Evolutionary conservation across 2,797 vertebrate genomes (phyloP).

Genomic region (Alectoris magna): DNA sequence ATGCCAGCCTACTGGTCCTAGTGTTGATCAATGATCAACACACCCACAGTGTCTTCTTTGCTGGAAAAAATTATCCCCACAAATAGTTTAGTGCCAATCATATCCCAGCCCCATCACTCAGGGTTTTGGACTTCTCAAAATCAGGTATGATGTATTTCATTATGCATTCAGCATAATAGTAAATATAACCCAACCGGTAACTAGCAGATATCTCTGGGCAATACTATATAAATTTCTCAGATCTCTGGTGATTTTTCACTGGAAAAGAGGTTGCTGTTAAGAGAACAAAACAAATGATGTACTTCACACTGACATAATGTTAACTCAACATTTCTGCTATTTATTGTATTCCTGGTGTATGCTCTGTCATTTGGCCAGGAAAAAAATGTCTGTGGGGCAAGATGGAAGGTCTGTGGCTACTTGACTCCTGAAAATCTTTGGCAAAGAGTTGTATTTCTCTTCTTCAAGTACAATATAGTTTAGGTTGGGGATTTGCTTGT

Average conservation of each 20-base stretch:
- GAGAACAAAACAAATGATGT: not conserved
- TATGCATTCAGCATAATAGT: not conserved
- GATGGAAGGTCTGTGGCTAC: not conserved
- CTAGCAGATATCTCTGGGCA: not conserved
- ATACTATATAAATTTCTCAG: not conserved
- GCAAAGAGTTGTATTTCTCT: not conserved
- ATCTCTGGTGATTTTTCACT: not conserved
- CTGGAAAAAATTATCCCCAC: slow-evolving; percentile 85
- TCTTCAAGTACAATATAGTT: not conserved
- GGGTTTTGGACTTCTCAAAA: not conserved
- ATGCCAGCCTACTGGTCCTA: slow-evolving; percentile 75
- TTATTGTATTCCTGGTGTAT: not conserved
- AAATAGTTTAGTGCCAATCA: not conserved
- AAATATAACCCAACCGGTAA: not conserved
- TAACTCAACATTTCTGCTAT: not conserved
- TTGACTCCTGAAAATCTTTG: not conserved
- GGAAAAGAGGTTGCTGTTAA: not conserved
- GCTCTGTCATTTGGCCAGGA: not conserved
- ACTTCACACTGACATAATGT: not conserved
- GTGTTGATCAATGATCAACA: slow-evolving; percentile 82
- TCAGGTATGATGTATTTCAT: not conserved
- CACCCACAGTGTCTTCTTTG: slow-evolving; percentile 82
- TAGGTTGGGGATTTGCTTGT: too few relatives aligned
- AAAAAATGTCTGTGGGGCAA: not conserved
- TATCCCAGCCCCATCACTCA: not conserved